Evolutionary conservation across 2,113 vertebrate species (phyloP).

Genomic region (Leptobrachium leishanense): DNA sequence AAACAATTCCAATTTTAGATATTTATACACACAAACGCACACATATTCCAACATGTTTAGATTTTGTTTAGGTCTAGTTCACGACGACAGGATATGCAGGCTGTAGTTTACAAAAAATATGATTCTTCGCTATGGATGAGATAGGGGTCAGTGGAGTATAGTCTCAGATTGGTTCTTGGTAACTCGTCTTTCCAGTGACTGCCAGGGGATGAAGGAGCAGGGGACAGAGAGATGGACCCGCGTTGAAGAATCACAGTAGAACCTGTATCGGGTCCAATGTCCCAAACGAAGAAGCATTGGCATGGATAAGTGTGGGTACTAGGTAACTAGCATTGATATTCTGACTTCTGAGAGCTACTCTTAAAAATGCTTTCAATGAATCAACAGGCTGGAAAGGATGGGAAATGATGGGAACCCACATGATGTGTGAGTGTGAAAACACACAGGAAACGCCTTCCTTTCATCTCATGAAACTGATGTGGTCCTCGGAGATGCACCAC

Average conservation of each 20-base stretch:
- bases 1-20: too few relatives aligned
- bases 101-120: too few relatives aligned
- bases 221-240: constrained; percentile 15
- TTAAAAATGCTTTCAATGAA: background rate
- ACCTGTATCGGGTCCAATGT: background rate
- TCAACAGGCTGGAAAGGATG: background rate
- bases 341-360: background rate
- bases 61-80: too few relatives aligned
- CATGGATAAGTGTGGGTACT: background rate
- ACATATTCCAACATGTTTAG: too few relatives aligned
- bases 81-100: too few relatives aligned
- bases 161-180: too few relatives aligned
- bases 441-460: constrained; percentile 21
- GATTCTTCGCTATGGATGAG: too few relatives aligned
- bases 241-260: background rate
- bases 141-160: too few relatives aligned
- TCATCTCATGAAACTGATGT: background rate
- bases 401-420: background rate
- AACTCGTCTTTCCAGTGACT: constrained; percentile 3
- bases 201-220: constrained; percentile 18
- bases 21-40: too few relatives aligned
- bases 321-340: background rate
- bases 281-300: background rate
- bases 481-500: constrained; percentile 3
- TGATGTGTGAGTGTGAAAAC: constrained; percentile 18